Evolutionary conservation across 2,113 vertebrate genomes (phyloP).

Genomic region (Meriones unguiculatus): DNA sequence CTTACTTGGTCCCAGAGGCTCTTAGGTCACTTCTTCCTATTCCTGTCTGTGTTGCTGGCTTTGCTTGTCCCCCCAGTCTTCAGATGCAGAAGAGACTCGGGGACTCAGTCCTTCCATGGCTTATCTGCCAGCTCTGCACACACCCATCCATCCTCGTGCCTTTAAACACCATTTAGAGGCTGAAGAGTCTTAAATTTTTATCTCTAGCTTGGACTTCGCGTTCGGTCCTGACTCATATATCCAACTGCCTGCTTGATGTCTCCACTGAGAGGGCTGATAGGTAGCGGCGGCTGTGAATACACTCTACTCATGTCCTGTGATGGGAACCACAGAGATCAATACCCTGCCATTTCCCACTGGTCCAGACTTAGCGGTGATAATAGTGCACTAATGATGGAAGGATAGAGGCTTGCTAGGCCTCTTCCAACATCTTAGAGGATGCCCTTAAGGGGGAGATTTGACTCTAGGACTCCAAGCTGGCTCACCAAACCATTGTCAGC

Average conservation of each 20-base stretch:
- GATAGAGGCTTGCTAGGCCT: too few species aligned
- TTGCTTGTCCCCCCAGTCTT: not conserved
- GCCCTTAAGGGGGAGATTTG: too few species aligned
- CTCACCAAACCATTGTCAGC: fast-evolving
- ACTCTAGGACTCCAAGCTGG: not conserved
- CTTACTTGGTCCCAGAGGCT: not conserved
- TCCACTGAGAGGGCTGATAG: not conserved
- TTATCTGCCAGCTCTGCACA: not conserved
- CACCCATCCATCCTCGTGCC: not conserved
- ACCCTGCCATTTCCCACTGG: fast-evolving
- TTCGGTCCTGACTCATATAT: constrained; percentile 53
- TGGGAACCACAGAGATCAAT: not conserved
- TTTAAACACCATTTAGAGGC: constrained; percentile 64
- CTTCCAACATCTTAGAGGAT: not conserved
- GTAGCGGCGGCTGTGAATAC: fast-evolving
- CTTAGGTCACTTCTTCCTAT: not conserved
- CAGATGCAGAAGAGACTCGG: fast-evolving
- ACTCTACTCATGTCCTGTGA: fast-evolving
- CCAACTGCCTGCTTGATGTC: not conserved
- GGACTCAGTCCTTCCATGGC: fast-evolving
- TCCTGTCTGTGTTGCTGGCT: not conserved
- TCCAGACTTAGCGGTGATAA: fast-evolving
- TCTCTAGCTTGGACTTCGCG: constrained; percentile 24
- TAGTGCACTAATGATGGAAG: fast-evolving
- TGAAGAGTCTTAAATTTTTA: constrained; percentile 68